Evolutionary conservation across 2,113 vertebrate species (phyloP), one percentile per base, ranked within the genome.

Genomic region (Elgaria multicarinata): DNA sequence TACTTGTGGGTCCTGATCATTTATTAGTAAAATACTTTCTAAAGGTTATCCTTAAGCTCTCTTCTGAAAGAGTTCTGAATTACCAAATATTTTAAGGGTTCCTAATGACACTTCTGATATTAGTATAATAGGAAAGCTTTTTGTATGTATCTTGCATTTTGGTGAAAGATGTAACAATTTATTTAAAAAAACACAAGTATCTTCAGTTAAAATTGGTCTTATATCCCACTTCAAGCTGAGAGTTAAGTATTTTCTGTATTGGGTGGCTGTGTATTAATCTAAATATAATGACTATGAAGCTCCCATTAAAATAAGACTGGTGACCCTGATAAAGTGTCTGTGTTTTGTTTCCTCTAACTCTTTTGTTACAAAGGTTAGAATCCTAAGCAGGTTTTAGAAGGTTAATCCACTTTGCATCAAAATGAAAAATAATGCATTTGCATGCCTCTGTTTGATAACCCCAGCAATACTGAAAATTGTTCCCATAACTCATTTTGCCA

Each of bases 271-370:
- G 96, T 97, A 97, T 96, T 96, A 96, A 96, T 95, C 91, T 93
- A 95, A 96, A 94, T 76, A 93, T 95, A 86, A 94, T 87, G 96
- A 93, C 93, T 96, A 95, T 96, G 95, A 93, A 89, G 95, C 96
- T 89, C 96, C 96, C 85, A 96, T 97, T 97, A 97, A 97, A 97
- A 97, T 80, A 96, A 97, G 95, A 97, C 94, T 97, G 96, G 90
- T 96, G 96, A 97, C 95, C 95, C 93, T 94, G 92, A 94, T 95
- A 93, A 96, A 95, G 97, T 96, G 96, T 97, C 97, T 95, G 97
- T 97, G 97, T 97, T 97, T 97, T 97, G 96, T 97, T 97, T 97
- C 94, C 31, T 94, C 92, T 96, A 97, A 66, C 87, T 96, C 95
- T 94, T 97, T 95, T 96, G 96, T 96, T 96, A 92, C 90, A 91